Evolutionary conservation across 1,140 invertebrate species (phyloP), one percentile per base, ranked within the genome.

Genomic region (Mesaphorura yosii): DNA sequence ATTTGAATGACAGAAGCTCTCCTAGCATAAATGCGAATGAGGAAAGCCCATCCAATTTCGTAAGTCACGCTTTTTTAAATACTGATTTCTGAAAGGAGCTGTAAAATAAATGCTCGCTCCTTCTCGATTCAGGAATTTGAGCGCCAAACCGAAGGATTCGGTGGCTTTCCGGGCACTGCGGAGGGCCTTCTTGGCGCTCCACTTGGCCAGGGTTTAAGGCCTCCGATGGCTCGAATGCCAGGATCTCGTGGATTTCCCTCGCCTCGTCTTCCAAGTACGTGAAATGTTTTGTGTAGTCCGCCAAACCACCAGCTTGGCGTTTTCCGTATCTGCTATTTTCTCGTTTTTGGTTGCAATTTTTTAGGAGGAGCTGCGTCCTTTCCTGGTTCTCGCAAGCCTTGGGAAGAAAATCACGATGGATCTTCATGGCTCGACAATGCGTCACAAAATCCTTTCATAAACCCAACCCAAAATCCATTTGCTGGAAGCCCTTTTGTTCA

Each of bases 391-490:
- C 29, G n/a, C n/a, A n/a, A n/a, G n/a, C n/a, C n/a, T n/a, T n/a
- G n/a, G n/a, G n/a, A n/a, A n/a, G n/a, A n/a, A n/a, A n/a, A n/a
- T n/a, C n/a, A n/a, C n/a, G n/a, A n/a, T n/a, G n/a, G n/a, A n/a
- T n/a, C n/a, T n/a, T 48, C 63, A 59, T 37, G 62, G 48, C 55
- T 62, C 45, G 48, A 47, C 25, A 20, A 31, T 45, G 53, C 39
- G n/a, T 19, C 26, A 5, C 48, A 44, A 23, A 62, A 62, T 41
- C 60, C 60, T 2, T 62, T 62, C 25, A 17, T 62, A 10, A 58
- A 62, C 40, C 57, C 51, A 31, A 56, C 50, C 39, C 58, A 40
- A 37, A 61, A 61, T 25, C 59, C 59, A 2, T 61, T 61, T 38
- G 39, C 41, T 40, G 53, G 50, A 12, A 62, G 58, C 34, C 60